Evolutionary conservation across 2,797 vertebrate genomes (phyloP).

Genomic region (Synanceia verrucosa): DNA sequence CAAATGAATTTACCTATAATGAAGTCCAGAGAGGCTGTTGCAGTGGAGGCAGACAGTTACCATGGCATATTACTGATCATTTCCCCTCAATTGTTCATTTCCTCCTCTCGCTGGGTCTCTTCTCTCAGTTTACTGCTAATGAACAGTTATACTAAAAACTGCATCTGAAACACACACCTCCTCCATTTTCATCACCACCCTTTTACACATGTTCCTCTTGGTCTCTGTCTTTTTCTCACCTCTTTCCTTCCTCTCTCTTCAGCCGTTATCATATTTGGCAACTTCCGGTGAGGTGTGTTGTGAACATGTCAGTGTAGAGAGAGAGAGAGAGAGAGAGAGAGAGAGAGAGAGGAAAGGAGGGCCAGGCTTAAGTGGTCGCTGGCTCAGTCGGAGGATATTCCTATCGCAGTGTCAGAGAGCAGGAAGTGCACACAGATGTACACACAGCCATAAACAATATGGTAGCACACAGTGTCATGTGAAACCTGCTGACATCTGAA

Average conservation of each 20-base stretch:
- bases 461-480: slow-evolving; percentile 16
- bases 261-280: slow-evolving; percentile 46
- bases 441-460: slow-evolving; percentile 8
- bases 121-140: slow-evolving; percentile 47
- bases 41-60: slow-evolving; percentile 46
- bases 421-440: slow-evolving; percentile 63
- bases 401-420: slow-evolving; percentile 63
- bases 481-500: slow-evolving; percentile 42
- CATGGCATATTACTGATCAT: slow-evolving; percentile 59
- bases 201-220: neutral
- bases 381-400: slow-evolving; percentile 58
- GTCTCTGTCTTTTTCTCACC: slow-evolving; percentile 29
- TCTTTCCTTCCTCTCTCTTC: slow-evolving; percentile 20
- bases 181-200: slow-evolving; percentile 9
- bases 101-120: slow-evolving; percentile 32
- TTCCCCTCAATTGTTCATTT: slow-evolving; percentile 68
- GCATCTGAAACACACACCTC: slow-evolving; percentile 16
- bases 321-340: slow-evolving; percentile 11
- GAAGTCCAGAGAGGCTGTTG: slow-evolving; percentile 61
- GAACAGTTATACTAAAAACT: slow-evolving; percentile 46
- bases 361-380: slow-evolving; percentile 13
- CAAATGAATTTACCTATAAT: slow-evolving; percentile 63
- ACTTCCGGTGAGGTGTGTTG: slow-evolving; percentile 41
- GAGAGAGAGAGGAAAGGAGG: slow-evolving; percentile 27
- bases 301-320: slow-evolving; percentile 17